Conservation (phyloP, 2,113 vertebrate species). For the Cryptotis parvus region DNA sequence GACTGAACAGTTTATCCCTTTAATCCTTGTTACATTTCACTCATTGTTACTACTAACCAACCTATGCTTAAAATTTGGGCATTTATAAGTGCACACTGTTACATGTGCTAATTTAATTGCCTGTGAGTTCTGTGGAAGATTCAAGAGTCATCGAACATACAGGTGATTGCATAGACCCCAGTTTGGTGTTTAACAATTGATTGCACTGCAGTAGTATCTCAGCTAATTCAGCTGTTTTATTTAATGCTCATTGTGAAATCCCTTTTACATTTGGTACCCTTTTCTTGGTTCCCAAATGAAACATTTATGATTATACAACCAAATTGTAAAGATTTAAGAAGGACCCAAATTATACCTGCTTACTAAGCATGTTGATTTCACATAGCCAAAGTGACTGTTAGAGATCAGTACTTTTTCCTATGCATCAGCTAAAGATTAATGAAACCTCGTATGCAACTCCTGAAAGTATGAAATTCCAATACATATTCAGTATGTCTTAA, state of each 20-base stretch:
- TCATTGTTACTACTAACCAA: constrained; percentile 45
- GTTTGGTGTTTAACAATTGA: constrained; percentile 8
- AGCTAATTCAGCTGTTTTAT: constrained; percentile 22
- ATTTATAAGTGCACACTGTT: constrained; percentile 45
- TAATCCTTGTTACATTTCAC: constrained; percentile 11
- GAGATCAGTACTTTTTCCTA: constrained; percentile 16
- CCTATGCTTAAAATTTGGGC: background rate
- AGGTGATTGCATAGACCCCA: constrained; percentile 36
- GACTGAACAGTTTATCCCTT: constrained; percentile 51
- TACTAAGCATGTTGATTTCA: constrained; percentile 48
- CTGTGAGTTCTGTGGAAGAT: constrained; percentile 46
- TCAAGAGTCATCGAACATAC: constrained; percentile 38
- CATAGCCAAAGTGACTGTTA: background rate
- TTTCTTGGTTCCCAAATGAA: constrained; percentile 25
- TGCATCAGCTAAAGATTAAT: constrained; percentile 26
- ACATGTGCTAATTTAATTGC: constrained; percentile 48
- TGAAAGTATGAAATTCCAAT: background rate
- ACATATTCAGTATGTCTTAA: background rate
- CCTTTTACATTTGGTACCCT: background rate
- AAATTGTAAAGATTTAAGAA: constrained; percentile 21
- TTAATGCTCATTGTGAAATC: constrained; percentile 26
- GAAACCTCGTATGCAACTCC: background rate
- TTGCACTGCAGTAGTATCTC: constrained; percentile 1
- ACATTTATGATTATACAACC: constrained; percentile 17
- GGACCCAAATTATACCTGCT: background rate